Base-by-base conservation (phyloP, 1,140 invertebrate species). In the Leptestheria dahalacensis region DNA sequence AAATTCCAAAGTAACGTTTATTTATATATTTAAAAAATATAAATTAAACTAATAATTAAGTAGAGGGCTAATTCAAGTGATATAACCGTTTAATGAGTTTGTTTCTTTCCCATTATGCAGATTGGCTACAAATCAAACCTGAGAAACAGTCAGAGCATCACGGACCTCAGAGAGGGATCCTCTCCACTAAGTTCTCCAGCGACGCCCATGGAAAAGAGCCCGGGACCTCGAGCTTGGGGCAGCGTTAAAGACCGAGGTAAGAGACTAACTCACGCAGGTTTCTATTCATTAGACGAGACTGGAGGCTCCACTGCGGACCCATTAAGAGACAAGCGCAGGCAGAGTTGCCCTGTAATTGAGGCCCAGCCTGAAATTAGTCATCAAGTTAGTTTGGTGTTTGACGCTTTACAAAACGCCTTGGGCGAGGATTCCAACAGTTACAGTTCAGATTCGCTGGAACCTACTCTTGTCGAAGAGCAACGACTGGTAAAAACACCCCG, bases 111-210 rank as follows among this genome's bases (percentile, higher is more conserved):
- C 23, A 52, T 60, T 41, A 33, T 64, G 11, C 46, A 64, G 63
- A 68, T 65, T 63, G 67, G 65, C 4, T 66, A 66, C 55, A 66
- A 64, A 25, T 64, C 82, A 59, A 81, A 77, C 48, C 72, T 92
- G 55, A 87, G 86, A 73, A 80, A 82, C 61, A 91, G 87, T 72
- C 88, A 91, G 70, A 86, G 83, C 66, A 86, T 85, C 60, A 80
- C 82, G 59, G 85, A 88, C 68, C 70, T 88, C 29, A 83, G 78
- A 28, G 53, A 55, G 10, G 21, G 53, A 55, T 33, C 33, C n/a
- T 33, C 10, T 29, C 2, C 26, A 12, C 33, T 26, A 21, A 29
- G 53, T 56, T 29, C 12, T 55, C 54, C 29, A 49, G 50, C 49
- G 10, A 18, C 26, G 21, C 26, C 41, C 29, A 23, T n/a, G 52